phyloP scores from a whole-genome alignment of 2,113 vertebrate species.

The Corynorhinus townsendii region DNA sequence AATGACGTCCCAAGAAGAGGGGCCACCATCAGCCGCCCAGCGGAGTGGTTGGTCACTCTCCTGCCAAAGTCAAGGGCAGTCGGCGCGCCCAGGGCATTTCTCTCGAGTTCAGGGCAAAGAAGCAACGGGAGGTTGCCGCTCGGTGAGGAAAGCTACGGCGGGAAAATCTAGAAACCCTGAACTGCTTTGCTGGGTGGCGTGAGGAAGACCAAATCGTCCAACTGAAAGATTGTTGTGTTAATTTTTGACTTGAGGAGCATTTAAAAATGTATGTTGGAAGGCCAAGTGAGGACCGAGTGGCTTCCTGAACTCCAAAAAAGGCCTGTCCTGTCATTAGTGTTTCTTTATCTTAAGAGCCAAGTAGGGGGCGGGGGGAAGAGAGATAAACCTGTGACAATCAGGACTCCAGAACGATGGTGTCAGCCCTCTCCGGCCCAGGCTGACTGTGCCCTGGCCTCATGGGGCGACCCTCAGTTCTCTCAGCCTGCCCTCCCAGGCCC shows the following conservation, averaged over 20 bases:
- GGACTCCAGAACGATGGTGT: too few species aligned
- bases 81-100: neutral
- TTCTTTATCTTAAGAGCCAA: neutral
- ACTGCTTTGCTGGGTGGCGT: too few species aligned
- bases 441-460: too few species aligned
- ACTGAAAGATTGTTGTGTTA: neutral
- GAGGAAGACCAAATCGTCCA: neutral
- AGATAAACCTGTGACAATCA: accelerated
- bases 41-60: accelerated
- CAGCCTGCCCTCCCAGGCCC: neutral
- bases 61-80: too few species aligned
- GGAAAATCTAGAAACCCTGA: neutral
- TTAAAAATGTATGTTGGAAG: neutral
- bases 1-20: neutral
- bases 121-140: neutral
- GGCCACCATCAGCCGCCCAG: accelerated
- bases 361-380: too few species aligned
- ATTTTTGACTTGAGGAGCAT: neutral
- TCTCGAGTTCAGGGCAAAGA: neutral
- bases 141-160: accelerated
- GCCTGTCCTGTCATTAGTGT: accelerated
- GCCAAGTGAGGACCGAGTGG: neutral
- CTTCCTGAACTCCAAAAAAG: neutral
- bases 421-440: neutral
- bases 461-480: accelerated